Conservation (phyloP, 2,888 invertebrate species). For the Sabatieria punctata region DNA sequence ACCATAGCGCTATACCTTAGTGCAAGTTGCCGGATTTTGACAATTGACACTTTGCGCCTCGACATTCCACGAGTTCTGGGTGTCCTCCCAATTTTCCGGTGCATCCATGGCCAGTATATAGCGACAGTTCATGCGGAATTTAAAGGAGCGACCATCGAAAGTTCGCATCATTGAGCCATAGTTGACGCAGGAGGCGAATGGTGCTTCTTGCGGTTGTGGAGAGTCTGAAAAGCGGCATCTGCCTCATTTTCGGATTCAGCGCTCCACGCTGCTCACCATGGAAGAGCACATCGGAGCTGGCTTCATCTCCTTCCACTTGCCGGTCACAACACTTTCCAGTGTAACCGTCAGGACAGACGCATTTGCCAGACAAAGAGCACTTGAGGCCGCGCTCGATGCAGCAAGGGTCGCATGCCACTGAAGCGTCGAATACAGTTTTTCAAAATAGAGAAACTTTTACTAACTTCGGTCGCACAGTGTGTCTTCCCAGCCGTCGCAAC, state of each 20-base stretch:
- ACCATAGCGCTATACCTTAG: slow-evolving; percentile 3
- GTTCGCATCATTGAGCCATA: slow-evolving; percentile 1
- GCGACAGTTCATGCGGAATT: slow-evolving; percentile 2
- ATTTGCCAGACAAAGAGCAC: neutral
- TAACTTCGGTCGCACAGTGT: neutral
- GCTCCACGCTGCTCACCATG: too few species aligned
- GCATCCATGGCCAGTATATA: slow-evolving; percentile 8
- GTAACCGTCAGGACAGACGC: neutral
- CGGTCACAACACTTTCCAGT: slow-evolving; percentile 1
- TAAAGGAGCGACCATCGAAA: slow-evolving; percentile 6
- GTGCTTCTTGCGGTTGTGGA: neutral
- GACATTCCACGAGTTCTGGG: slow-evolving; percentile 1
- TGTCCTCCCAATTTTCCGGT: slow-evolving; percentile 1
- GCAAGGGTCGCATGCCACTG: neutral
- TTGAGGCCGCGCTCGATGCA: neutral
- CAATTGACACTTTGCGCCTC: slow-evolving; percentile 5
- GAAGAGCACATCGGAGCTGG: too few species aligned
- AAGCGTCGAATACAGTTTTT: neutral
- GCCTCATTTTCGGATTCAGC: too few species aligned
- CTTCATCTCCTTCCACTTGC: neutral
- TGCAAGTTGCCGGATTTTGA: slow-evolving; percentile 1
- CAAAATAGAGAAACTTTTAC: neutral
- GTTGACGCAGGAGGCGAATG: slow-evolving; percentile 6
- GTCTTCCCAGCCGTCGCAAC: neutral
- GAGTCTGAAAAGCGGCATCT: neutral